Evolutionary conservation across 1,140 invertebrate genomes (phyloP), one percentile per base, ranked within the genome.

Genomic region (Micrasema minimum): DNA sequence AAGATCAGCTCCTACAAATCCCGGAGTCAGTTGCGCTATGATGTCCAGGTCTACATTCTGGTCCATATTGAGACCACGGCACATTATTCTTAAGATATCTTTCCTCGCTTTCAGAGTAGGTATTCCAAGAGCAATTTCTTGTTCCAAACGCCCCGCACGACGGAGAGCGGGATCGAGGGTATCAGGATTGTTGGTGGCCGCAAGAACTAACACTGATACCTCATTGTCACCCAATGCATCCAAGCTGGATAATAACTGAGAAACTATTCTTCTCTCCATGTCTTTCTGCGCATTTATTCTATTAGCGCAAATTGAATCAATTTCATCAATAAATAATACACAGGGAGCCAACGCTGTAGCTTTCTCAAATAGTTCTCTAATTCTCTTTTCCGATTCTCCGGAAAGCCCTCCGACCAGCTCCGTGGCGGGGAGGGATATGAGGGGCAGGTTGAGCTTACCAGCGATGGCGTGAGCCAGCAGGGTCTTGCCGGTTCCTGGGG

Each of bases 1-100:
- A 22, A 99, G 85, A 88, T 99, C 98, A 10, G 95, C 96, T 18
- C 96, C 97, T 37, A 99, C 96, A 87, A 92, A 99, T n/a, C 97
- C 97, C 7, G 97, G 97, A 35, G 96, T 98, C 20, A 91, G 83
- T 75, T 90, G 88, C 23, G 96, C 94, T 50, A 99, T 82, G 37
- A 84, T 81, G 69, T 87, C 80, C 72, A 91, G 89, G 79, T 93
- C 88, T 75, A 97, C 87, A 76, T 90, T 88, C 20, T 87, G 76
- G 61, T 87, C 83, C 6, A 98, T 79, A 65, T 88, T 87, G 50
- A 97, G 80, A 23, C 88, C 87, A 87, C 77, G 94, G 82, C 83
- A 88, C 64, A 88, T 80, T 31, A 96, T 90, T 77, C 86, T 81
- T n/a, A 96, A 78, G 65, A 96, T 96, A 68, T 91, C 87, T 69